These are phyloP conservation scores for Tridacna crocea DNA, from an alignment of 2,888 invertebrate species.

Conservation along the genomic window DNA sequence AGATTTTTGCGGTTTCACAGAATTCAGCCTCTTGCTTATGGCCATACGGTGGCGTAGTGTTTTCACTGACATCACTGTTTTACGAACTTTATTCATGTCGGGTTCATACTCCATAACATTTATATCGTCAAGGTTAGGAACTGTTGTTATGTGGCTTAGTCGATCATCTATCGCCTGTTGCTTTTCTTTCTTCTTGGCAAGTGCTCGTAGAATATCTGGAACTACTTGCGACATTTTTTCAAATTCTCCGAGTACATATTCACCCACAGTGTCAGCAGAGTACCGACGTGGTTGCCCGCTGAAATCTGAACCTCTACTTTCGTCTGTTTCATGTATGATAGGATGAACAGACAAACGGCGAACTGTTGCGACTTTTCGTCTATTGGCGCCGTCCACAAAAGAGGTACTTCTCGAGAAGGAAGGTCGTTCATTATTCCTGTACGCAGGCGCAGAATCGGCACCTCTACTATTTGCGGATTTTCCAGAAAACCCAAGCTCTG, in stretches of 20 bases:
- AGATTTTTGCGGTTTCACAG: constrained; percentile 57
- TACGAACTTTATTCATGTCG: constrained; percentile 65
- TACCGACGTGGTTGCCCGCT: neutral
- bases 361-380: neutral
- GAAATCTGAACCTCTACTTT: constrained; percentile 20
- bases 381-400: constrained; percentile 17
- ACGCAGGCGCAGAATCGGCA: constrained; percentile 33
- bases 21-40: constrained; percentile 63
- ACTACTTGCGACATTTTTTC: constrained; percentile 71
- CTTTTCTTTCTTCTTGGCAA: constrained; percentile 63
- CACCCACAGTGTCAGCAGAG: constrained; percentile 59
- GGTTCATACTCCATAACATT: constrained; percentile 56
- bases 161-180: constrained; percentile 42
- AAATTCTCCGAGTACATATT: constrained; percentile 71
- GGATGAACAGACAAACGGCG: constrained; percentile 49
- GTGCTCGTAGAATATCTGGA: constrained; percentile 67
- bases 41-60: constrained; percentile 66
- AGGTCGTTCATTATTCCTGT: neutral
- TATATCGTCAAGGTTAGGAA: constrained; percentile 33
- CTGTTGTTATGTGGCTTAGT: neutral
- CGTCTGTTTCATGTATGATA: constrained; percentile 44
- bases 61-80: constrained; percentile 66
- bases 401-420: constrained; percentile 38
- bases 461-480: neutral
- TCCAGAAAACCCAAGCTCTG: neutral